Evolutionary conservation across 2,797 vertebrate species (phyloP), one percentile per base, ranked within the genome.

Genomic region (Numenius phaeopus): DNA sequence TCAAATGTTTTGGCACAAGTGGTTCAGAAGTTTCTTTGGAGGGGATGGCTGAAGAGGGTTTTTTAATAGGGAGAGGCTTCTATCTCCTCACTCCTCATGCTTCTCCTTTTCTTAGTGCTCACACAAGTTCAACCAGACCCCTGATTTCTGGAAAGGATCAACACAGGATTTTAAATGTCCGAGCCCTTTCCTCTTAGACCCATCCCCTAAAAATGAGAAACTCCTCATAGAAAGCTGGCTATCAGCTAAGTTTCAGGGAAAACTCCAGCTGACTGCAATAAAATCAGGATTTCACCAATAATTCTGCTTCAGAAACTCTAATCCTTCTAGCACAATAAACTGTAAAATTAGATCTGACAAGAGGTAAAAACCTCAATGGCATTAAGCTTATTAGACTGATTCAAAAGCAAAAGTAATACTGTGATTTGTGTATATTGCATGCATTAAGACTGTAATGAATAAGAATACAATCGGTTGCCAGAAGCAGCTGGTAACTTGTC

Each of bases 401-500:
- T 82, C 84, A 69, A 87, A 94, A 94, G 32, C 66, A 76, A 39
- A 86, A 96, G 58, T 83, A 93, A 91, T 87, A 67, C 73, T 65
- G 37, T 90, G 76, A 92, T 93, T 90, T 91, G 73, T 76, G 29
- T 61, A 20, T 54, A 84, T 44, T 96, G 42, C 77, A 40, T 76
- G 39, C 77, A 87, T 90, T 76, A 92, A 86, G 39, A 69, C 42
- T 2, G 0, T 50, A 94, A 91, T 82, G 84, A 96, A 81, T 90
- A 94, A 91, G 76, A 88, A 83, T 49, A 80, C 8, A 77, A 80
- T 64, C 40, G 40, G 52, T 88, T 86, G 49, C 83, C 85, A 88
- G 85, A 83, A 93, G 69, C 82, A 95, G 77, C 73, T 90, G 76
- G 72, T 90, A 81, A 86, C 85, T 91, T 75, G 37, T 90, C 80